Base-by-base conservation (phyloP, 2,888 invertebrate species). In the Drosophila austrosaltans region DNA sequence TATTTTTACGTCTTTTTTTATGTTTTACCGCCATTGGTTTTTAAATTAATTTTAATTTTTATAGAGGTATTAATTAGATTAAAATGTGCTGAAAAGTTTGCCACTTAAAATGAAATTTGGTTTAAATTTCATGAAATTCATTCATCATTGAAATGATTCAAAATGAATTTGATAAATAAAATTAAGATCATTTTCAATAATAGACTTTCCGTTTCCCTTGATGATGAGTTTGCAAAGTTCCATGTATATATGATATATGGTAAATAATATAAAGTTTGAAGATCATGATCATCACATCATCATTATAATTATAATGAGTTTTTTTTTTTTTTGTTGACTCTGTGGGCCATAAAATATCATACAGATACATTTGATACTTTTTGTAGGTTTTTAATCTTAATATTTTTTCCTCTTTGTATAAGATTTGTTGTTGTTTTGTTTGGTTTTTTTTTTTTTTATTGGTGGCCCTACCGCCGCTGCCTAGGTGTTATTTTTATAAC, bases 31-130 rank as follows among this genome's bases (percentile, higher is more conserved):
- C 44, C 20, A 8, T 8, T 44, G 44, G 20, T 44, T 16, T 7
- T 48, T 48, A 12, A 48, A 48, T 48, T 48, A 48, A 48, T 48
- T 48, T 48, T 48, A 48, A 48, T 48, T 48, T 48, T 48, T 48
- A 48, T 48, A 48, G 48, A 12, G 22, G 22, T 48, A 48, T 48
- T 48, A 48, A 48, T 48, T 48, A 8, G 48, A 25, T 48, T 48
- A 48, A 25, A 10, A 48, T 25, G 48, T 48, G 48, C 48, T 48
- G 48, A 48, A 48, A 48, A 48, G 22, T 48, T 48, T 22, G 48
- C 48, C 48, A 48, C 25, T 48, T 25, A 48, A 48, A 48, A 48
- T 12, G 25, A 48, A 48, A 48, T 48, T 48, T 48, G 25, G 48
- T 1, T 25, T 48, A 12, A 25, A 12, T 25, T 25, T 25, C 10